Conservation (phyloP, 2,797 vertebrate species). For the Propithecus perrieri region DNA sequence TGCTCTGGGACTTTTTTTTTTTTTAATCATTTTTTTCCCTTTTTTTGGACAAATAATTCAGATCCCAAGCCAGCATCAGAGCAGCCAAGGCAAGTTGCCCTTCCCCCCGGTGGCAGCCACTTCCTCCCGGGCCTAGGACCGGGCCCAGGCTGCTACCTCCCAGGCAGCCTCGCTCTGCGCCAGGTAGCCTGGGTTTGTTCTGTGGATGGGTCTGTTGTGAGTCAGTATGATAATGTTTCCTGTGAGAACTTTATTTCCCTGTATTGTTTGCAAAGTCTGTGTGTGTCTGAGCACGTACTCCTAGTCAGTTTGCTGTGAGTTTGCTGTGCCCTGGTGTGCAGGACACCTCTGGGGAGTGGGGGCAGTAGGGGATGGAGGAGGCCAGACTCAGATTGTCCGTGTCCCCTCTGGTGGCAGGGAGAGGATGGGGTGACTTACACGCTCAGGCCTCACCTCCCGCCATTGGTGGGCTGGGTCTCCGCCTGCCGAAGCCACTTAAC, state of each 20-base stretch:
- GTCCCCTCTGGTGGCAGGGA: not conserved
- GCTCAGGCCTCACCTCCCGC: not conserved
- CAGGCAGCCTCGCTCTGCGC: not conserved
- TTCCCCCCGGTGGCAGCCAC: not conserved
- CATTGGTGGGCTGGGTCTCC: not conserved
- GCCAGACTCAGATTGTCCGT: not conserved
- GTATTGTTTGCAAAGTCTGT: conserved; percentile 68
- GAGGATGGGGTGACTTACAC: not conserved
- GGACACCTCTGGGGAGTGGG: not conserved
- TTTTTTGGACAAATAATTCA: conserved; percentile 52
- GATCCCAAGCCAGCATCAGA: not conserved
- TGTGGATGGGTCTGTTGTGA: conserved; percentile 74
- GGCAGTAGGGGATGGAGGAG: not conserved
- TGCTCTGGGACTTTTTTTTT: not conserved
- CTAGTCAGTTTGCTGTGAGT: not conserved
- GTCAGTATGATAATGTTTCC: conserved; percentile 76
- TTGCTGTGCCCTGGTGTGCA: not conserved
- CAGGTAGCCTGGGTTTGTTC: conserved; percentile 66
- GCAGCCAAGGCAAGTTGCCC: not conserved
- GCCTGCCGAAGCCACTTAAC: not conserved
- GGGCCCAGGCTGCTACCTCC: not conserved
- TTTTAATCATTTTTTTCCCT: not conserved
- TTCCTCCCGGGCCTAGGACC: conserved; percentile 32
- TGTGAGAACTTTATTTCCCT: conserved; percentile 75
- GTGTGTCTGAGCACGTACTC: conserved; percentile 72